Evolutionary conservation across 2,888 invertebrate species (phyloP), one percentile per base, ranked within the genome.

Genomic region (Mythimna vitellina): DNA sequence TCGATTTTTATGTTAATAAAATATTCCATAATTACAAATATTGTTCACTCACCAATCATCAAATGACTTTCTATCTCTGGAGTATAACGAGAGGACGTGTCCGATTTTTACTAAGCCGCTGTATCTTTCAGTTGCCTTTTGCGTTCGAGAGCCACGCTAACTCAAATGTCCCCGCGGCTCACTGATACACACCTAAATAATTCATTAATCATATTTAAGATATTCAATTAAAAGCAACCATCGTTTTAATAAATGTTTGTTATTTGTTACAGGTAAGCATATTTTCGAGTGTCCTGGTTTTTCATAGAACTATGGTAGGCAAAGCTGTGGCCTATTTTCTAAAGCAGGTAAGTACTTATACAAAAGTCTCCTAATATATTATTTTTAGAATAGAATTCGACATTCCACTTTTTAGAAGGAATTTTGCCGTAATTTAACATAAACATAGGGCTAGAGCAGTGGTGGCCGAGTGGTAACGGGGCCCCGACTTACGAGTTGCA

Each of bases 191-290:
- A 46, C 12, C 0, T 25, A 61, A 12, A 7, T 35, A 46, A 35
- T 9, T 29, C 8, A 46, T 32, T 46, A 25, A 17, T 72, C 25
- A 53, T 32, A 46, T 10, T n/a, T 9, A 32, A 29, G 17, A 54
- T 46, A 38, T 56, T 29, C 10, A 9, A 38, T 38, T 53, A 4
- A 29, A 46, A 25, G 35, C 3, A 17, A 32, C 4, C 10, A 25
- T 17, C n/a, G 3, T 74, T 58, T 17, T 73, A 77, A 70, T 60
- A 10, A 67, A 17, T 53, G 0, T 49, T 3, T 65, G 60, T 65
- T 25, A 32, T 76, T 80, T 73, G 67, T 80, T 80, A 17, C 81
- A 81, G 80, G 80, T 80, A 81, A 70, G 70, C 29, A 66, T 32
- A 54, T 10, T 78, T 73, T 56, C 51, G 8, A 42, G n/a, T 51